Evolutionary conservation across 2,113 vertebrate species (phyloP).

Genomic region (Heterocephalus glaber): DNA sequence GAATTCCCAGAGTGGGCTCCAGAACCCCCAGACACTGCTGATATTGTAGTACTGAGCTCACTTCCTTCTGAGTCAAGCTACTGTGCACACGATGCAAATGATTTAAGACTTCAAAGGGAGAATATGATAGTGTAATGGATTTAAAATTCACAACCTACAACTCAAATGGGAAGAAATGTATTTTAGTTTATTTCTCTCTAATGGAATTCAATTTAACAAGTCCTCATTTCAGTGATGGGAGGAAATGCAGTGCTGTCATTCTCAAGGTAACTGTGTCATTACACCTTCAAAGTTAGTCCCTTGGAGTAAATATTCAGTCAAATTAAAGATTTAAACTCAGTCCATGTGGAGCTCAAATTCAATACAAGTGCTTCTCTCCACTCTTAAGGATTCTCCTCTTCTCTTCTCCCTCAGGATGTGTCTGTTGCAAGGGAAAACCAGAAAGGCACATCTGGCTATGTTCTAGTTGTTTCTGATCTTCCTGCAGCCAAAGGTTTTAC

Average conservation of each 20-base stretch:
- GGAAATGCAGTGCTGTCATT: background rate
- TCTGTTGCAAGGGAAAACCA: background rate
- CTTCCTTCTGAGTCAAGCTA: background rate
- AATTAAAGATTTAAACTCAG: slow-evolving; percentile 9
- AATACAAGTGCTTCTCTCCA: background rate
- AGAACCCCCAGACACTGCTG: background rate
- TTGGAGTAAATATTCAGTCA: background rate
- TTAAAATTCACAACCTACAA: slow-evolving; percentile 16
- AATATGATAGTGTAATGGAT: background rate
- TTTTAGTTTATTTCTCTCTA: slow-evolving; percentile 25
- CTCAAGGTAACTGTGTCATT: background rate
- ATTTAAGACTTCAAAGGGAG: slow-evolving; percentile 5
- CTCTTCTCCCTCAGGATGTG: background rate
- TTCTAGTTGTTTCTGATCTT: background rate
- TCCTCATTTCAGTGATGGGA: background rate
- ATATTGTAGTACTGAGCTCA: background rate
- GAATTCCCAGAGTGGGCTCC: background rate
- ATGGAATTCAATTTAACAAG: slow-evolving; percentile 17
- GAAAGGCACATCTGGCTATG: background rate
- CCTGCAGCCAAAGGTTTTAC: background rate
- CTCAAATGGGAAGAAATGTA: slow-evolving; percentile 14
- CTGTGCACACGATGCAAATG: background rate
- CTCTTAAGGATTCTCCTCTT: background rate
- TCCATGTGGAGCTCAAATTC: background rate
- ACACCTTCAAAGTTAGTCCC: background rate